Evolutionary conservation across 1,140 invertebrate genomes (phyloP).

Genomic region (Anoplophora glabripennis): DNA sequence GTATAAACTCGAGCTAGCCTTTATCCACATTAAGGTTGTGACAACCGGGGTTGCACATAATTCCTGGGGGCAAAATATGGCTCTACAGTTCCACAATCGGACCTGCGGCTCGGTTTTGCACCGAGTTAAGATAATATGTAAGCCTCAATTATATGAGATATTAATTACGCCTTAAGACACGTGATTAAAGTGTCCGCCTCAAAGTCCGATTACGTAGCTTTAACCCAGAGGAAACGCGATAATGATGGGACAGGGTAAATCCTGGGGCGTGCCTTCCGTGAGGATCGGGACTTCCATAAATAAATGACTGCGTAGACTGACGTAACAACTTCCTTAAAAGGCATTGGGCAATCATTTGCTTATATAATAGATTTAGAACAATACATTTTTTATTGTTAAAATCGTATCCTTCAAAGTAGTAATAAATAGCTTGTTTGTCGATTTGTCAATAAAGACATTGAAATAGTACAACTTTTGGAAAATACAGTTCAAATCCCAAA

Average conservation of each 20-base stretch:
- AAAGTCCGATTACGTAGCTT: conserved; percentile 5
- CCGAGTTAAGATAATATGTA: conserved; percentile 1
- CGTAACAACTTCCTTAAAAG: too few species aligned
- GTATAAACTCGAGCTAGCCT: background rate
- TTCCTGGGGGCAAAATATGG: conserved; percentile 2
- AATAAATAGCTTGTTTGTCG: too few species aligned
- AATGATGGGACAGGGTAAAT: background rate
- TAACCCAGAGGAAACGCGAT: background rate
- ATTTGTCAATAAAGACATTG: too few species aligned
- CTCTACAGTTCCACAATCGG: background rate
- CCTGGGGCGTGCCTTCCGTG: background rate
- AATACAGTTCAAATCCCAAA: too few species aligned
- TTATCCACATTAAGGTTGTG: background rate
- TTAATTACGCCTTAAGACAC: conserved; percentile 9
- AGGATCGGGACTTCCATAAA: too few species aligned
- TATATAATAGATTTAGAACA: too few species aligned
- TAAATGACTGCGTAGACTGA: too few species aligned
- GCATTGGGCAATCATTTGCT: too few species aligned
- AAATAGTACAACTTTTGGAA: too few species aligned
- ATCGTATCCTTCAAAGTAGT: too few species aligned
- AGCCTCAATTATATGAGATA: conserved; percentile 8
- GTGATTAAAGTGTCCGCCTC: conserved; percentile 9
- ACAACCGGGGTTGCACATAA: background rate
- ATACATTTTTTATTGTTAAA: too few species aligned
- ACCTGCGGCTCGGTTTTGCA: conserved; percentile 3